Conservation (phyloP, 2,113 vertebrate species). For the Zapornia atra region DNA sequence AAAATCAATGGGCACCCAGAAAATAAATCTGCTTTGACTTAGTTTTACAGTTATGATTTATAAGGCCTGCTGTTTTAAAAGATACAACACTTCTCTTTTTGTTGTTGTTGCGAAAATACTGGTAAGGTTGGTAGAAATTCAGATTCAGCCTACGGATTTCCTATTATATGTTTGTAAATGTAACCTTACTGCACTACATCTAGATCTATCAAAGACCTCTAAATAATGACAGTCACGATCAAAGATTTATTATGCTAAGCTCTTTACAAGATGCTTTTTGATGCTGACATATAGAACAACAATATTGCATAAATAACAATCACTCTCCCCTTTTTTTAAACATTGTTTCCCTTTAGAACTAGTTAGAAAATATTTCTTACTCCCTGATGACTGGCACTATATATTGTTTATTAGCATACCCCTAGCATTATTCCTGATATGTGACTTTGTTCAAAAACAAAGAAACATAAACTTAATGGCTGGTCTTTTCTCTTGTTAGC, state of each 20-base stretch:
- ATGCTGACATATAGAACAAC: slow-evolving; percentile 75
- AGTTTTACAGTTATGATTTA: background rate
- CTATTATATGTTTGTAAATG: slow-evolving; percentile 11
- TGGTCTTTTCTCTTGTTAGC: slow-evolving; percentile 82
- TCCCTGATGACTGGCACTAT: slow-evolving; percentile 80
- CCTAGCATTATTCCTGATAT: slow-evolving; percentile 78
- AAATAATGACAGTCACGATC: slow-evolving; percentile 67
- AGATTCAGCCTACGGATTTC: slow-evolving; percentile 26
- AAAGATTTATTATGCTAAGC: slow-evolving; percentile 72
- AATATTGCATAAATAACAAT: slow-evolving; percentile 77
- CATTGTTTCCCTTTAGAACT: slow-evolving; percentile 84
- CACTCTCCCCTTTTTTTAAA: slow-evolving; percentile 55
- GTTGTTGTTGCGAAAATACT: background rate
- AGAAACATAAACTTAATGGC: slow-evolving; percentile 81
- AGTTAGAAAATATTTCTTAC: slow-evolving; percentile 86
- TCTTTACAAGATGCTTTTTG: slow-evolving; percentile 76
- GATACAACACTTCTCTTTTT: background rate
- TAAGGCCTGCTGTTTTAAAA: background rate
- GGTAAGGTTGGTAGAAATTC: background rate
- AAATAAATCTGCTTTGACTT: background rate
- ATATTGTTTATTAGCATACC: slow-evolving; percentile 83
- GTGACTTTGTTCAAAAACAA: slow-evolving; percentile 82
- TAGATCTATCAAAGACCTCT: slow-evolving; percentile 61
- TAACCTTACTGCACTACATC: slow-evolving; percentile 41
- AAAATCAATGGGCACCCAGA: background rate